phyloP scores from a whole-genome alignment of 2,888 invertebrate genomes.

The Calliopum simillimum region DNA sequence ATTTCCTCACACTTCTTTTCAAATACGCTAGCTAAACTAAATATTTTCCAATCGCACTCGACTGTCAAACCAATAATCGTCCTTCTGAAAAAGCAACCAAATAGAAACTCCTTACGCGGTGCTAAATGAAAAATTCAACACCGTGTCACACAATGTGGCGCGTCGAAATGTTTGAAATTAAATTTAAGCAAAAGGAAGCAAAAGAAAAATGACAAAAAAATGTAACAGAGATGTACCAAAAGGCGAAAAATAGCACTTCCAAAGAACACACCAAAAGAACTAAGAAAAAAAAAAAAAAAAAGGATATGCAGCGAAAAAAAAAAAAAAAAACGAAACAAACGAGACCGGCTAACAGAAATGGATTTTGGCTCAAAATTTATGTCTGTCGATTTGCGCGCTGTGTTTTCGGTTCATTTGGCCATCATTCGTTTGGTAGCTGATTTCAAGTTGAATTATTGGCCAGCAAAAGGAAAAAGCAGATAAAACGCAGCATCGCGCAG shows the following conservation, averaged over 20 bases:
- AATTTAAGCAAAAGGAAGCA: conserved; percentile 3
- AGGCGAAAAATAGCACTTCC: background rate
- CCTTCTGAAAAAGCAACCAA: conserved; percentile 1
- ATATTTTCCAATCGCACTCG: conserved; percentile 10
- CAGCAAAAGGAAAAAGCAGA: conserved; percentile 7
- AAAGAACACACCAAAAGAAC: background rate
- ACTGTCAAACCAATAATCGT: conserved; percentile 22
- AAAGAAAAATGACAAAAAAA: background rate
- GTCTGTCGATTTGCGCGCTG: conserved; percentile 30
- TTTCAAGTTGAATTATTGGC: conserved; percentile 27
- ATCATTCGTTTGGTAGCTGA: conserved; percentile 22
- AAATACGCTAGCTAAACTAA: too few species aligned
- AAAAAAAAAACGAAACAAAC: background rate
- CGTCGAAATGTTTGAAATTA: conserved; percentile 17
- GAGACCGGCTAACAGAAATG: background rate
- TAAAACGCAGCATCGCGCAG: background rate
- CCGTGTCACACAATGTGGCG: conserved; percentile 21
- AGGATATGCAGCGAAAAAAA: background rate
- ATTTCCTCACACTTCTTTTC: too few species aligned
- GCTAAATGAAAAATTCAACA: conserved; percentile 30
- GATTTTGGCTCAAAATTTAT: conserved; percentile 27
- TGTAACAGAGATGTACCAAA: background rate
- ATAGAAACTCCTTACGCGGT: conserved; percentile 5
- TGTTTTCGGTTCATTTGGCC: conserved; percentile 34
- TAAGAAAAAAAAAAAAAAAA: background rate